phyloP scores from a whole-genome alignment of 2,797 vertebrate genomes.

The Pseudochirops corinnae region DNA sequence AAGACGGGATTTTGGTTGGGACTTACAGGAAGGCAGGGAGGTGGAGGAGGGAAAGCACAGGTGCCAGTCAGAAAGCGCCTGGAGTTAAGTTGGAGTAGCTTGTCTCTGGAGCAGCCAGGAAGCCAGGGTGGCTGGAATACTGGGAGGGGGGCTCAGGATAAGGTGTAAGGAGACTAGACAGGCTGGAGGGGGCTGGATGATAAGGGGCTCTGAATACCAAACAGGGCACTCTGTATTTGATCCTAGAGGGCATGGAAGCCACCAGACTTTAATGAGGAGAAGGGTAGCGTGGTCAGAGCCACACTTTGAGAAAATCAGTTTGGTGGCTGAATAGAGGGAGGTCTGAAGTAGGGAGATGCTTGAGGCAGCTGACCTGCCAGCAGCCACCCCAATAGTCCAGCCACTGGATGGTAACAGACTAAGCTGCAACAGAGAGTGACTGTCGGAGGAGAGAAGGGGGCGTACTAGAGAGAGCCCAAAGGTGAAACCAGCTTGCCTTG shows the following conservation, averaged over 20 bases:
- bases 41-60: neutral
- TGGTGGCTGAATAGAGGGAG: neutral
- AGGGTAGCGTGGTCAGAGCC: neutral
- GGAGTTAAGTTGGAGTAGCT: neutral
- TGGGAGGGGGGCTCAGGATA: no score
- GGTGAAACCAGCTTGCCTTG: neutral
- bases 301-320: neutral
- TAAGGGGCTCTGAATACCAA: neutral
- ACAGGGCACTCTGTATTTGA: neutral
- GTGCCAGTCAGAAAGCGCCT: neutral
- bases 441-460: neutral
- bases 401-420: neutral
- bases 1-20: neutral
- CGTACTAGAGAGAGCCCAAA: neutral
- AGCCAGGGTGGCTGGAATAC: neutral
- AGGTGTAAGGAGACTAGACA: neutral
- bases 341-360: neutral
- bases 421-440: neutral
- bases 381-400: neutral
- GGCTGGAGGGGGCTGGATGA: neutral
- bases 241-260: neutral
- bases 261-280: neutral
- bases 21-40: neutral
- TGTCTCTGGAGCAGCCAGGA: neutral
- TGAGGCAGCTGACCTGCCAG: neutral